Evolutionary conservation across 2,113 vertebrate genomes (phyloP), one percentile per base, ranked within the genome.

Genomic region (Ciconia maguari): DNA sequence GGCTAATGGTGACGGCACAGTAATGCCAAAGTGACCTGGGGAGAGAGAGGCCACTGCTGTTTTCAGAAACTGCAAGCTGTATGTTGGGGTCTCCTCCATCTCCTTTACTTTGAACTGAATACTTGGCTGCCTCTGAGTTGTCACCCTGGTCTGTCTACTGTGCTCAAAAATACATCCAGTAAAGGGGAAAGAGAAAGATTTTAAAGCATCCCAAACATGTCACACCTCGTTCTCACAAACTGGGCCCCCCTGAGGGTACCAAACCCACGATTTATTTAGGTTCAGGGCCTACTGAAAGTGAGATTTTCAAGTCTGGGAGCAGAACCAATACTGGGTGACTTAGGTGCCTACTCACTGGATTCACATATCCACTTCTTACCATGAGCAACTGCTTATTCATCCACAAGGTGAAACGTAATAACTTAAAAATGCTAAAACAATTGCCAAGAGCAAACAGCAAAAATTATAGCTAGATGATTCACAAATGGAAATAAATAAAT

Each of bases 351-450:
- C 25, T 82, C 72, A 75, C 42, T 55, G 48, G 84, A 64, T 61
- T 87, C 48, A 69, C n/a, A 29, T 16, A 79, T 16, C 57, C 14
- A 41, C 12, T 32, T 78, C 49, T 52, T 83, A 62, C 27, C 13
- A 26, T 15, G 60, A 87, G 7, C 29, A 71, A 36, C 18, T 22
- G 21, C 36, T 90, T 66, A 38, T 46, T 71, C 51, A 69, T 30
- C 41, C 41, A 44, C 27, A 69, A 64, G 42, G 27, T 74, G 71
- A 93, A 93, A 65, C 41, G 38, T 13, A 71, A 30, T 96, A 61
- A 92, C 26, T 95, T 80, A 19, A 36, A 95, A 93, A 77, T 66
- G n/a, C 17, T 66, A 55, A 88, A 96, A 83, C 29, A 93, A 71
- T 52, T 89, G 20, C n/a, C 77, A 83, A 80, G 26, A 80, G 6